Conservation (phyloP, 2,797 vertebrate species). For the Graptemys geographica region DNA sequence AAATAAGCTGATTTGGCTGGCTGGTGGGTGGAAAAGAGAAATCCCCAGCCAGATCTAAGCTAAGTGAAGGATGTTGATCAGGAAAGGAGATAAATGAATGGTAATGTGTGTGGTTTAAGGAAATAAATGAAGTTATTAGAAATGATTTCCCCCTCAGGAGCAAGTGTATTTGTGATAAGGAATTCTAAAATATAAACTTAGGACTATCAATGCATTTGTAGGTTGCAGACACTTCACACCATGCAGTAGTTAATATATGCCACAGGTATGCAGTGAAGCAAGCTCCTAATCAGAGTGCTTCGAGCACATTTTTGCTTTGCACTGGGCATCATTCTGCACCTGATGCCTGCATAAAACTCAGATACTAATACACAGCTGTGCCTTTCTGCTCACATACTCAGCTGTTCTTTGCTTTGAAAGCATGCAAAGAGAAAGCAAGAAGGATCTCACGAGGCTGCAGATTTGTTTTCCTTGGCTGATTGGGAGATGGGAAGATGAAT, state of each 20-base stretch:
- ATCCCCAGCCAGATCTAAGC: neutral
- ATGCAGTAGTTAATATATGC: neutral
- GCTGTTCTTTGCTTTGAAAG: neutral
- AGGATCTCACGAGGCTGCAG: neutral
- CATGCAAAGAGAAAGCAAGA: neutral
- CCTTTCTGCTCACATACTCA: fast-evolving
- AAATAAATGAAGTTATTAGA: neutral
- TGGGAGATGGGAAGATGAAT: neutral
- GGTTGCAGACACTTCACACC: neutral
- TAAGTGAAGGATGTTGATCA: neutral
- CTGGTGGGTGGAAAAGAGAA: neutral
- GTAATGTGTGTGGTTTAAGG: neutral
- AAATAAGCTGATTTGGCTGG: neutral
- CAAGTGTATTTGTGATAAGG: neutral
- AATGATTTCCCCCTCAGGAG: neutral
- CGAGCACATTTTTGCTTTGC: neutral
- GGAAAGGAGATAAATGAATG: neutral
- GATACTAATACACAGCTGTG: neutral
- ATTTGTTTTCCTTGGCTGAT: neutral
- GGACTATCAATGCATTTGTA: neutral
- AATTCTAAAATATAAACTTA: neutral
- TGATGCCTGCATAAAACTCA: neutral
- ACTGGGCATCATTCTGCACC: neutral
- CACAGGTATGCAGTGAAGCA: fast-evolving
- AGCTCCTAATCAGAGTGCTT: neutral